phyloP scores from a whole-genome alignment of 37 sponge, comb jelly and placozoan genomes.

The Crambe crambe region DNA sequence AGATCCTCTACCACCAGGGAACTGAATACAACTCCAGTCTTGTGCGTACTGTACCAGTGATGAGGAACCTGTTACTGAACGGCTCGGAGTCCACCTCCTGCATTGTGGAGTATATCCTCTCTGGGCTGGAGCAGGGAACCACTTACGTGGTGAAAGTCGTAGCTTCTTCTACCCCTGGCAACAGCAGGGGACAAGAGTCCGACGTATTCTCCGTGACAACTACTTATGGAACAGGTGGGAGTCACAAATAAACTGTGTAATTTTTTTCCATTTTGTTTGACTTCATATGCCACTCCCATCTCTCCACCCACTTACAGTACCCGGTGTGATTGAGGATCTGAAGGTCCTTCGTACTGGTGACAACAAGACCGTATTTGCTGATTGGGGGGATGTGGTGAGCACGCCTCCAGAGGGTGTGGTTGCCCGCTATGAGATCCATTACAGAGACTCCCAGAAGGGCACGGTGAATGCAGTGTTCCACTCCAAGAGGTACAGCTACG shows the following conservation, averaged over 20 bases:
- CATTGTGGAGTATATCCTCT: neutral
- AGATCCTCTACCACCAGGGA: neutral
- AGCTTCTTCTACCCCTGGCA: neutral
- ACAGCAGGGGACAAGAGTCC: neutral
- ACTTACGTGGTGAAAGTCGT: neutral
- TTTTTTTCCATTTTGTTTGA: neutral
- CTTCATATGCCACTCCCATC: neutral
- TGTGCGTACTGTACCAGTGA: neutral
- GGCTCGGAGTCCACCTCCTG: neutral
- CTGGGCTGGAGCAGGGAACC: neutral
- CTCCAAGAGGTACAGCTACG: neutral
- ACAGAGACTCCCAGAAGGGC: conserved; percentile 6
- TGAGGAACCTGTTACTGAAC: neutral
- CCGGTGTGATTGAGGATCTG: neutral
- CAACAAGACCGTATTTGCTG: conserved; percentile 12
- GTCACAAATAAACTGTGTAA: neutral
- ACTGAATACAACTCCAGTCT: neutral
- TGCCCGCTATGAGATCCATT: conserved; percentile 3
- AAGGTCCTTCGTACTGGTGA: conserved; percentile 6
- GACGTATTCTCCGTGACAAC: neutral
- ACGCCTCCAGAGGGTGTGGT: conserved; percentile 8
- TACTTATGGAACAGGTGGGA: conserved; percentile 21
- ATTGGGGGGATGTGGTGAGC: conserved; percentile 3
- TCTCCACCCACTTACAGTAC: conserved; percentile 8
- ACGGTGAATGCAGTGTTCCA: neutral